A percentile compares a stretch with the other conserved stretches of the same genome.
phyloP scores from a whole-genome alignment of 1,140 invertebrate species.

The Chrysoperla carnea region DNA sequence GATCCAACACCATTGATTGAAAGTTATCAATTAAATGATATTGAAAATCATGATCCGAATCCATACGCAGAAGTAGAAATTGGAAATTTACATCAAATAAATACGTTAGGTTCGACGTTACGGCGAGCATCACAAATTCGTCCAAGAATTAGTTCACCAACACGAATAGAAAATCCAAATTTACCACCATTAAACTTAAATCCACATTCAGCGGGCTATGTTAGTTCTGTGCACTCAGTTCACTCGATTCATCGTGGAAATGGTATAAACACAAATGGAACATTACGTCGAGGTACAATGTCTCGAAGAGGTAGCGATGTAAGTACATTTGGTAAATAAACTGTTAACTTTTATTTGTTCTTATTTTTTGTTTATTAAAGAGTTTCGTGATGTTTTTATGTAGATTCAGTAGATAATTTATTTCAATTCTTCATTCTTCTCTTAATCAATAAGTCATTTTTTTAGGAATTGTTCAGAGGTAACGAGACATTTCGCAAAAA shows the following conservation, averaged over 20 bases:
- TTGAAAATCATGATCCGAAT: conserved; percentile 14
- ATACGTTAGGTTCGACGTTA: conserved; percentile 25
- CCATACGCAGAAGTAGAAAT: not conserved
- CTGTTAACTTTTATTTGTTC: too few relatives aligned
- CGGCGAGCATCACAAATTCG: conserved; percentile 19
- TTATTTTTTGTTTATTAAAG: too few relatives aligned
- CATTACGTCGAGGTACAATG: not conserved
- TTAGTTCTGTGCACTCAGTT: not conserved
- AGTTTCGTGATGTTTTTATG: too few relatives aligned
- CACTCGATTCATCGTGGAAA: not conserved
- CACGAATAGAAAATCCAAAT: conserved; percentile 62
- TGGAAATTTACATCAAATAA: conserved; percentile 2
- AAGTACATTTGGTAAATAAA: not conserved
- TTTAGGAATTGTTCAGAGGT: too few relatives aligned
- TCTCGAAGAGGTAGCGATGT: not conserved
- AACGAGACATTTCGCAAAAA: too few relatives aligned
- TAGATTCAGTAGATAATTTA: too few relatives aligned
- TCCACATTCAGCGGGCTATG: conserved; percentile 21
- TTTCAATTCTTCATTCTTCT: too few relatives aligned
- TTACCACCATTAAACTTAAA: conserved; percentile 55
- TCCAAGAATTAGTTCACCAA: conserved; percentile 53
- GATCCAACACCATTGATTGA: conserved; percentile 51
- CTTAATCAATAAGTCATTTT: too few relatives aligned
- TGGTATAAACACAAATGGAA: not conserved
- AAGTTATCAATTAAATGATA: conserved; percentile 45